Evolutionary conservation across 2,113 vertebrate species (phyloP), one percentile per base, ranked within the genome.

Genomic region (Acrocephalus kingi): DNA sequence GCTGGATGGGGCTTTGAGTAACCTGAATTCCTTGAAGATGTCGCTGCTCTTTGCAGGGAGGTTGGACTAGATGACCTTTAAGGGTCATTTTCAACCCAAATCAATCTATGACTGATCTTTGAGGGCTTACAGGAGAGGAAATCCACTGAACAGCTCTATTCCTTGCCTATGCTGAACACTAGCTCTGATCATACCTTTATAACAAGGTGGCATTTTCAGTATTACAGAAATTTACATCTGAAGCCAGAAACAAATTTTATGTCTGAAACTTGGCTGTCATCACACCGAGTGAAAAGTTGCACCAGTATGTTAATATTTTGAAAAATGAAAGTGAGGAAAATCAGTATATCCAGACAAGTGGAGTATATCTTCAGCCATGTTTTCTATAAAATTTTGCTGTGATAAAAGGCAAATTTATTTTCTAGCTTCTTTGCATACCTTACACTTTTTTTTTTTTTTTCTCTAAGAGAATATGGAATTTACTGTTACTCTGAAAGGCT

Each of bases 41-140:
- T 48, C 0, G 0, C 11, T 76, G 33, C 8, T 68, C 5, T 55
- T 27, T 35, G 35, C 18, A 55, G n/a, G 5, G 17, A 2, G 0
- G 1, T 52, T 39, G n/a, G 27, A 58, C 23, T 68, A 35, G 7
- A 10, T 25, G 37, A 66, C 6, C 3, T 77, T 37, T 63, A 62
- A 35, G 59, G 17, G 4, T 67, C 2, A 12, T 28, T 82, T 68
- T 37, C 28, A 58, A 25, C 17, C 11, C 30, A 62, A 72, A 56
- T 3, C 30, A n/a, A 48, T 43, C 43, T 48, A 7, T 63, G 30
- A 52, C 22, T 73, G 20, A 30, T 51, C 9, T 84, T 51, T 87
- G 28, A 73, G 10, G 46, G 25, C 13, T 31, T 9, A 1, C 0
- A 1, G 13, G 63, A 68, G 19, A 9, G 27, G 7, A 63, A 74